Conservation (phyloP, 2,113 vertebrate species). For the Psophia crepitans region DNA sequence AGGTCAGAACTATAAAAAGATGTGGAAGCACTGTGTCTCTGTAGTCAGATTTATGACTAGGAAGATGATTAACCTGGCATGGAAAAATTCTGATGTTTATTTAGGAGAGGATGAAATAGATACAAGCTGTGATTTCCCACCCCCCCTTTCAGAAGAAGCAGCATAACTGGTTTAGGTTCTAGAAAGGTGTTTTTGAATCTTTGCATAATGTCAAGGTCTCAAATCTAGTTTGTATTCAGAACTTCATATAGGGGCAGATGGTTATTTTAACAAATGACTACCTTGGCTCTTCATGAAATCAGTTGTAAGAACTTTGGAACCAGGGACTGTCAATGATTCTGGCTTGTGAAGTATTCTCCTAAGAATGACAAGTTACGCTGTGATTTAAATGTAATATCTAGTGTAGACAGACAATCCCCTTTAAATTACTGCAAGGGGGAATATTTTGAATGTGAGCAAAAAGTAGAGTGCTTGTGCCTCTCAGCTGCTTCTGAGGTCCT, state of each 20-base stretch:
- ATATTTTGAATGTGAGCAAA: not conserved
- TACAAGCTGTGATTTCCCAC: not conserved
- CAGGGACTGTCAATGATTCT: not conserved
- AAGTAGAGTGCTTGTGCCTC: not conserved
- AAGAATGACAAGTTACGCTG: not conserved
- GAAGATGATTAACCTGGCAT: not conserved
- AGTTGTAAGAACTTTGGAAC: not conserved
- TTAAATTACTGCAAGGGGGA: not conserved
- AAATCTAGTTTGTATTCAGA: not conserved
- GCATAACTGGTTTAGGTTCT: not conserved
- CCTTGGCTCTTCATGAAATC: not conserved
- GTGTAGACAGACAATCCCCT: not conserved
- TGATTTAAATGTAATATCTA: not conserved
- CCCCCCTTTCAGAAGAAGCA: not conserved
- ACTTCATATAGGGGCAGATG: not conserved
- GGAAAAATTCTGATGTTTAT: constrained; percentile 33
- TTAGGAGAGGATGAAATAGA: not conserved
- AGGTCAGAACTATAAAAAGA: constrained; percentile 58
- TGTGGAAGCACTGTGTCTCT: not conserved
- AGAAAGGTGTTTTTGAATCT: not conserved
- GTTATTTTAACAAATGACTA: not conserved
- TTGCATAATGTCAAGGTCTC: not conserved
- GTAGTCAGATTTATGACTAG: constrained; percentile 20
- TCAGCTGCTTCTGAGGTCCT: not conserved
- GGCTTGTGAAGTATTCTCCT: not conserved